Conservation (phyloP, 1,140 invertebrate genomes). For the Sinella curviseta region DNA sequence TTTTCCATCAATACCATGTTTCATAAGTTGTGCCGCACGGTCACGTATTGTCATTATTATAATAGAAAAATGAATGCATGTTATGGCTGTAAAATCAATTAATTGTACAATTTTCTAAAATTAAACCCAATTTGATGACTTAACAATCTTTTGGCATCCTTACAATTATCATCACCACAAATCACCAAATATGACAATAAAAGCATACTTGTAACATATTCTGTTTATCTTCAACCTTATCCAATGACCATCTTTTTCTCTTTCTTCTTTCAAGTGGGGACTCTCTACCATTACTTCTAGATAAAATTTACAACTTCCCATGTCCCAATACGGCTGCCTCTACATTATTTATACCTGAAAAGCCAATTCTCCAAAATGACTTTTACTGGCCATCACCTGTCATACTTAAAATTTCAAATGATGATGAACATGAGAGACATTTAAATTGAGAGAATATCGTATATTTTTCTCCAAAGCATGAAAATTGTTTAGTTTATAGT, state of each 20-base stretch:
- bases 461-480: not conserved
- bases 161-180: not conserved
- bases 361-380: not conserved
- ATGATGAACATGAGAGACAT: not conserved
- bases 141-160: not conserved
- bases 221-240: not conserved
- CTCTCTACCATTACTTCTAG: too few relatives aligned
- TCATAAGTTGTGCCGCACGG: too few relatives aligned
- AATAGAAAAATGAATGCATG: too few relatives aligned
- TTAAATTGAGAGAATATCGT: not conserved
- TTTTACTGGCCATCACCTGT: constrained; percentile 8
- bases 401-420: not conserved
- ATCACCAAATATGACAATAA: not conserved
- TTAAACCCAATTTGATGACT: not conserved
- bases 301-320: not conserved
- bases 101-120: too few relatives aligned
- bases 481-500: not conserved
- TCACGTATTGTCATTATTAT: too few relatives aligned
- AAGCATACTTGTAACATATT: not conserved
- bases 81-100: too few relatives aligned
- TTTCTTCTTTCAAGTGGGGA: not conserved
- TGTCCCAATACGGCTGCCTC: not conserved
- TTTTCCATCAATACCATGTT: too few relatives aligned
- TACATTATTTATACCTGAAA: not conserved
- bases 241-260: not conserved